Evolutionary conservation across 2,888 invertebrate genomes (phyloP).

Genomic region (Yponomeuta cagnagella): DNA sequence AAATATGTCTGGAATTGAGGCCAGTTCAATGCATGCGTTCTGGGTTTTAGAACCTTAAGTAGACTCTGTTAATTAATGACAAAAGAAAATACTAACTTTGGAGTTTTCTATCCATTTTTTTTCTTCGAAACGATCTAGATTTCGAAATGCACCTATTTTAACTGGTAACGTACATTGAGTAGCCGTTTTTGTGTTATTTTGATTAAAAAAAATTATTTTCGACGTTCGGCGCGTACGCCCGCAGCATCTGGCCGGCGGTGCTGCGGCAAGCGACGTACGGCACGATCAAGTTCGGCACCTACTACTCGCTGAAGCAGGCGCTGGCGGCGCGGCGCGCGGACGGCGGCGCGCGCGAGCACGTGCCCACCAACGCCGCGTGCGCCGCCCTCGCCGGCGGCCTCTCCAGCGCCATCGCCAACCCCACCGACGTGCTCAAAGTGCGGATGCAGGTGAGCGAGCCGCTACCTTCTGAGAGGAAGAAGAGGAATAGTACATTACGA

Average conservation of each 20-base stretch:
- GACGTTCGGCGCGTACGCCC: background rate
- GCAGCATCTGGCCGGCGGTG: slow-evolving; percentile 93
- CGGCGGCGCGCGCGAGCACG: slow-evolving; percentile 68
- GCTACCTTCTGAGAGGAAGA: background rate
- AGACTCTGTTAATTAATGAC: no score
- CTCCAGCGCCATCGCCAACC: slow-evolving; percentile 96
- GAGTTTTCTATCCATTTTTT: no score
- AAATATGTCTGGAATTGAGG: no score
- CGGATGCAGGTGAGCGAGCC: slow-evolving; percentile 86
- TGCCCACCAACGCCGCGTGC: slow-evolving; percentile 85
- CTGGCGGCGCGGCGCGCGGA: slow-evolving; percentile 73
- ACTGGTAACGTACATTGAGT: no score
- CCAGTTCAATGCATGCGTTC: no score
- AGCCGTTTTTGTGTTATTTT: no score
- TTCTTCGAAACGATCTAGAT: no score
- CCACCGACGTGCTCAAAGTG: slow-evolving; percentile 96
- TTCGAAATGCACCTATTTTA: no score
- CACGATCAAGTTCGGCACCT: slow-evolving; percentile 97
- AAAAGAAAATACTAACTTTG: no score
- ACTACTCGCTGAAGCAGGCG: slow-evolving; percentile 89
- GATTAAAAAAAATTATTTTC: background rate
- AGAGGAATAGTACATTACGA: no score
- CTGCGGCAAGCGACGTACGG: slow-evolving; percentile 96
- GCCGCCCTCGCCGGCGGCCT: slow-evolving; percentile 91
- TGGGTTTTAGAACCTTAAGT: no score